These are phyloP conservation scores for Tonatia bakeri DNA, from an alignment of 2,113 vertebrate species.

Conservation along the genomic window DNA sequence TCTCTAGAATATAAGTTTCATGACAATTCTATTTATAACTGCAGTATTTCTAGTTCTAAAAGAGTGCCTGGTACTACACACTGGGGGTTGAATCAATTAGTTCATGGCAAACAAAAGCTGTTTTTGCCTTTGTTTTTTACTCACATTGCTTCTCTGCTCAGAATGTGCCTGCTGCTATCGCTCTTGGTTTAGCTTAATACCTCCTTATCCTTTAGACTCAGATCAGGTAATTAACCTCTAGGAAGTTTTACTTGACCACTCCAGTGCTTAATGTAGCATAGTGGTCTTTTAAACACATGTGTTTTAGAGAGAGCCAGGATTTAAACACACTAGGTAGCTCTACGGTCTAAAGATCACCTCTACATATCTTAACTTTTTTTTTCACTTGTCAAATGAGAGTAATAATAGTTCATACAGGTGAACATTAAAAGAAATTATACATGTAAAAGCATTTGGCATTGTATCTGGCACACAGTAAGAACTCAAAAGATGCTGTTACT, in stretches of 20 bases:
- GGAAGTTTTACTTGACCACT: background rate
- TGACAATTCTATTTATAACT: background rate
- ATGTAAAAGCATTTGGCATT: background rate
- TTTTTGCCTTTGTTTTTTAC: background rate
- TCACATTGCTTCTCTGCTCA: conserved; percentile 2
- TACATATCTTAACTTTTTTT: background rate
- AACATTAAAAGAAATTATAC: background rate
- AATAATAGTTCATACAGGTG: background rate
- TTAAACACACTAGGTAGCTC: background rate
- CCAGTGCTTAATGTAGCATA: background rate
- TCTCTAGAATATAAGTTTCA: background rate
- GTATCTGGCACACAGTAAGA: background rate
- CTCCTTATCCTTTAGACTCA: background rate
- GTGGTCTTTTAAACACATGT: background rate
- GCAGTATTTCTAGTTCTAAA: background rate
- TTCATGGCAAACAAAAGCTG: background rate
- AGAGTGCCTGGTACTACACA: background rate
- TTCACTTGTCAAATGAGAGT: background rate
- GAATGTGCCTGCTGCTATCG: background rate
- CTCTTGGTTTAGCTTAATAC: background rate
- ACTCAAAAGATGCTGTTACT: background rate
- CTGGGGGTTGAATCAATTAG: background rate
- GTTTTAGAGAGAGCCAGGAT: background rate
- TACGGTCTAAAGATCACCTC: background rate
- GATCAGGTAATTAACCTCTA: background rate